A percentile compares a stretch with the other conserved stretches of the same genome.
Conservation (phyloP, 30 jellyfish, hydroid and myxozoan species). For the Haliclystus octoradiatus region DNA sequence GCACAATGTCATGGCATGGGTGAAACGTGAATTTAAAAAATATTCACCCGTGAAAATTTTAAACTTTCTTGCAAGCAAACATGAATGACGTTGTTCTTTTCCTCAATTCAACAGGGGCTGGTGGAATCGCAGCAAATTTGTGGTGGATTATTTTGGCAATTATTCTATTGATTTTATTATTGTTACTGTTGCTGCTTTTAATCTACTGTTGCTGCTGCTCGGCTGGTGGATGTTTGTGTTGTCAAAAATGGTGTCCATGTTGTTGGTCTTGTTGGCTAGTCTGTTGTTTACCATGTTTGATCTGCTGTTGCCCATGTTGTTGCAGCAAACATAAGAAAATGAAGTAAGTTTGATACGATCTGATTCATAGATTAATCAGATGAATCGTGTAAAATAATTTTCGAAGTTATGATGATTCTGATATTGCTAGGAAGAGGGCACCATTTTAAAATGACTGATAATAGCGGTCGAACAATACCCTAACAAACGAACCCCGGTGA, state of each 20-base stretch:
- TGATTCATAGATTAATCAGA: too few relatives aligned
- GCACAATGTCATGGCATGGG: too few relatives aligned
- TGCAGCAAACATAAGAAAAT: slow-evolving; percentile 43
- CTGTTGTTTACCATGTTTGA: slow-evolving; percentile 71
- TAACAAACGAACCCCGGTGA: too few relatives aligned
- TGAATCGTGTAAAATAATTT: too few relatives aligned
- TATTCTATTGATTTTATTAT: slow-evolving; percentile 48
- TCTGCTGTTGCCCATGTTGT: slow-evolving; percentile 79
- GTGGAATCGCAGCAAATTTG: slow-evolving; percentile 51
- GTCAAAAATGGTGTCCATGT: slow-evolving; percentile 71
- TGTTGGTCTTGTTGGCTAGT: slow-evolving; percentile 37
- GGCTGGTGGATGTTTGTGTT: slow-evolving; percentile 28
- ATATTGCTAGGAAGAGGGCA: too few relatives aligned
- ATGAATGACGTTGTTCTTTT: slow-evolving; percentile 1
- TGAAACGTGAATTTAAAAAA: too few relatives aligned
- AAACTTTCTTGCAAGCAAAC: not conserved
- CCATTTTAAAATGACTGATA: too few relatives aligned
- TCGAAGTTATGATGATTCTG: too few relatives aligned
- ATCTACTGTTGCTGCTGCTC: slow-evolving; percentile 80
- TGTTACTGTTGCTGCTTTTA: slow-evolving; percentile 59
- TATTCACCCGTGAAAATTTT: too few relatives aligned
- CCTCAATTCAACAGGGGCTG: slow-evolving; percentile 5
- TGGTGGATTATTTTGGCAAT: slow-evolving; percentile 92
- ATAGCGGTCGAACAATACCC: too few relatives aligned
- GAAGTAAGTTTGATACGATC: slow-evolving; percentile 8